These are phyloP conservation scores for Drosophila parvula DNA, from an alignment of 1,140 invertebrate species.

Conservation along the genomic window DNA sequence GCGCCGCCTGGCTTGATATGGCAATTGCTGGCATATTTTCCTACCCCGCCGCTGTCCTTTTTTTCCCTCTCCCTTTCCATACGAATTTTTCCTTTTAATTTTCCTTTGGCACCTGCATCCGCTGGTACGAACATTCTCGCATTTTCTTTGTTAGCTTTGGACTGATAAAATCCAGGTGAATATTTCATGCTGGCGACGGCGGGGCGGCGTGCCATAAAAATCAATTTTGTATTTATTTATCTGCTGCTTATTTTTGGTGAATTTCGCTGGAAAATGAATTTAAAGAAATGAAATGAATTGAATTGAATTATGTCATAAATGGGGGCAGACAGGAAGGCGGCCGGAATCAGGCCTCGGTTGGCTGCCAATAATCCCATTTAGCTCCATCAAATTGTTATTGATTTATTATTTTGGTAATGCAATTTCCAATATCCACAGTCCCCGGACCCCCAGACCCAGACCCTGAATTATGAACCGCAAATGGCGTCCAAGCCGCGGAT, in stretches of 20 bases:
- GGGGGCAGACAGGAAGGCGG: slow-evolving; percentile 33
- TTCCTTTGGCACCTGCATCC: slow-evolving; percentile 40
- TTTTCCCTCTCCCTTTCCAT: not conserved
- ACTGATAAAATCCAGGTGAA: slow-evolving; percentile 54
- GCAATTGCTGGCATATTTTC: slow-evolving; percentile 29
- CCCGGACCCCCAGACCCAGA: not conserved
- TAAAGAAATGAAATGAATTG: slow-evolving; percentile 73
- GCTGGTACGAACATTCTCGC: slow-evolving; percentile 8
- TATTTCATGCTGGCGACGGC: slow-evolving; percentile 51
- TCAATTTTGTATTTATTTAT: slow-evolving; percentile 57
- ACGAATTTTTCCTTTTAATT: slow-evolving; percentile 22
- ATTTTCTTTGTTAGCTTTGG: slow-evolving; percentile 45
- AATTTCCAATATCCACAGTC: slow-evolving; percentile 62
- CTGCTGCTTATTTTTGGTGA: slow-evolving; percentile 25
- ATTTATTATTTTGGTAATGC: slow-evolving; percentile 82
- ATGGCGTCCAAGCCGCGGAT: slow-evolving; percentile 36
- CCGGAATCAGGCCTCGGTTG: slow-evolving; percentile 15
- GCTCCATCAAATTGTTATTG: slow-evolving; percentile 68
- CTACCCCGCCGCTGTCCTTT: not conserved
- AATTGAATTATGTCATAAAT: slow-evolving; percentile 77
- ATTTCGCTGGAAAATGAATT: slow-evolving; percentile 55
- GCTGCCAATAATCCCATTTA: slow-evolving; percentile 77
- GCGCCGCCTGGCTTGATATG: slow-evolving; percentile 8
- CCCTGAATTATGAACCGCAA: slow-evolving; percentile 48
- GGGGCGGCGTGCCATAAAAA: slow-evolving; percentile 44